phyloP scores from a whole-genome alignment of 2,113 vertebrate genomes.

The Anhinga anhinga region DNA sequence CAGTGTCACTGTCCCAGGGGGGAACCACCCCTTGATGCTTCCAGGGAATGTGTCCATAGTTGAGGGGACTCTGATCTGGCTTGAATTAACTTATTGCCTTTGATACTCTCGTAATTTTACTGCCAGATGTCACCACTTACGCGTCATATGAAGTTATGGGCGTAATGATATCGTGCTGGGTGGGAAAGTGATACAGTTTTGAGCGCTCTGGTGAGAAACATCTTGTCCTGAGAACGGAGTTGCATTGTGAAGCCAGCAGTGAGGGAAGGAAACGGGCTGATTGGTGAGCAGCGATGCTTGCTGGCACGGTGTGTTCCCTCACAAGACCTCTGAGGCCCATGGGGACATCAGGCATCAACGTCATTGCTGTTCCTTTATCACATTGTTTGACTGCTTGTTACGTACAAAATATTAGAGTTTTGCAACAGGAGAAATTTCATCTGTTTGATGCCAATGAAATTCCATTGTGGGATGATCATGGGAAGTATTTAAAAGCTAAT shows the following conservation, averaged over 20 bases:
- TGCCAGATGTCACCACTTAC: background rate
- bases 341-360: too few species aligned
- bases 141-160: background rate
- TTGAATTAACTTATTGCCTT: background rate
- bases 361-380: background rate
- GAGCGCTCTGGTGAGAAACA: background rate
- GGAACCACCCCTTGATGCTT: background rate
- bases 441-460: background rate
- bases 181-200: background rate
- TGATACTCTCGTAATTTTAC: background rate
- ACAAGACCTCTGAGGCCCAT: fast-evolving
- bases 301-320: background rate
- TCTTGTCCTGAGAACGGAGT: background rate
- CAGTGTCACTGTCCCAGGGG: background rate
- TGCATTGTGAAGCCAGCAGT: background rate
- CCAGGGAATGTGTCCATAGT: background rate
- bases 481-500: background rate
- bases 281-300: background rate
- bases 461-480: fast-evolving
- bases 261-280: background rate
- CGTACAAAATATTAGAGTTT: background rate
- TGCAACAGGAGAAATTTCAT: background rate
- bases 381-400: background rate
- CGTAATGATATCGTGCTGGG: too few species aligned
- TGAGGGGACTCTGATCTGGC: background rate